A percentile compares a stretch with the other conserved stretches of the same genome.
Conservation (phyloP, 53 echinoderm and acorn worm species). For the Glandiceps talaboti region DNA sequence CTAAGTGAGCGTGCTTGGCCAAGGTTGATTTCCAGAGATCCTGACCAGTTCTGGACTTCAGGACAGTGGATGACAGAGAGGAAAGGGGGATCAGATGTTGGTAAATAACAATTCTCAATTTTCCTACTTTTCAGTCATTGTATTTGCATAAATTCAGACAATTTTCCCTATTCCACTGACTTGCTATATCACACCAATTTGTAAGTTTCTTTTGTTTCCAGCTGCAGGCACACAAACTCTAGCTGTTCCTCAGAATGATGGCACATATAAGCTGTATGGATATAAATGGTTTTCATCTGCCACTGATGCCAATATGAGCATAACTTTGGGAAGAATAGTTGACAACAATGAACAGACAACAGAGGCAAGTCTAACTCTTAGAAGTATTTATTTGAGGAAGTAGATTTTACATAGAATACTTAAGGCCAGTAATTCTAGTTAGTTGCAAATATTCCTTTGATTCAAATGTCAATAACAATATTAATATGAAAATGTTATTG, state of each 20-base stretch:
- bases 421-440: too few relatives aligned
- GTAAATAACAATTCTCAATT: slow-evolving; percentile 31
- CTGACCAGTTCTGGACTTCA: slow-evolving; percentile 74
- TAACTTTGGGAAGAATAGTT: slow-evolving; percentile 69
- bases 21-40: slow-evolving; percentile 49
- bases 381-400: too few relatives aligned
- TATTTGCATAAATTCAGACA: too few relatives aligned
- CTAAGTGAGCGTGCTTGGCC: slow-evolving; percentile 30
- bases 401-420: too few relatives aligned
- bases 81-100: slow-evolving; percentile 92
- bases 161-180: too few relatives aligned
- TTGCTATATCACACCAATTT: too few relatives aligned
- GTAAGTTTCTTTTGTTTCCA: slow-evolving; percentile 8
- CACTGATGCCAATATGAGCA: slow-evolving; percentile 67
- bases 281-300: slow-evolving; percentile 97
- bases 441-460: too few relatives aligned
- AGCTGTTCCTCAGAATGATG: slow-evolving; percentile 58
- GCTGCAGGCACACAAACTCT: slow-evolving; percentile 78
- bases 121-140: too few relatives aligned
- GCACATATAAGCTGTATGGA: slow-evolving; percentile 63
- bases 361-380: slow-evolving; percentile 34
- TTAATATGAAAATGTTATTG: too few relatives aligned
- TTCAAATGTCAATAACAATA: too few relatives aligned
- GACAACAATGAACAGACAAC: slow-evolving; percentile 37
- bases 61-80: slow-evolving; percentile 99